phyloP scores from a whole-genome alignment of 1,140 invertebrate genomes.

The Drosophila tsacasi region DNA sequence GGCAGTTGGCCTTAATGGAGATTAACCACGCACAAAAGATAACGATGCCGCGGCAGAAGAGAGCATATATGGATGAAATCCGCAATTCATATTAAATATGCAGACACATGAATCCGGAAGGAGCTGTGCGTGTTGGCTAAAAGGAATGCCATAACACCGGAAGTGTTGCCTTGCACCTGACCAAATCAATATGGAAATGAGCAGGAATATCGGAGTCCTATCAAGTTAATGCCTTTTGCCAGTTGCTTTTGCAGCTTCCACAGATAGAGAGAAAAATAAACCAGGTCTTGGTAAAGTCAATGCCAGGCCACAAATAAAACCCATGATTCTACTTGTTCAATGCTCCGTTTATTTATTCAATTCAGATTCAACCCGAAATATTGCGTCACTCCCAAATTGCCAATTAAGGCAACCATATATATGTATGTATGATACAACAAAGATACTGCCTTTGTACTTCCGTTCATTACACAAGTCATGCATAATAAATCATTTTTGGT shows the following conservation, averaged over 20 bases:
- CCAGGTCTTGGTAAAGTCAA: neutral
- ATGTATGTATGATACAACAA: neutral
- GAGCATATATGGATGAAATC: conserved; percentile 42
- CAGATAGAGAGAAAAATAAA: neutral
- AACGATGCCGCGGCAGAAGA: conserved; percentile 20
- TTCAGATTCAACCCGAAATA: conserved; percentile 16
- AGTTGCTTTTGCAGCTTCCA: neutral
- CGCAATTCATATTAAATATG: conserved; percentile 59
- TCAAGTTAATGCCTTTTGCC: conserved; percentile 18
- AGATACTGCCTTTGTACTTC: conserved; percentile 9
- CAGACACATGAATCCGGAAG: conserved; percentile 47
- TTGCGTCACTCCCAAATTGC: conserved; percentile 46
- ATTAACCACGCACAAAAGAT: conserved; percentile 54
- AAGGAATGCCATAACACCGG: conserved; percentile 29
- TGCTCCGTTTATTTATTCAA: conserved; percentile 25
- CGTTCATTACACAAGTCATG: conserved; percentile 43
- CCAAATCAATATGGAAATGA: conserved; percentile 55
- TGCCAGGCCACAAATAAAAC: neutral
- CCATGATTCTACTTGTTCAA: neutral
- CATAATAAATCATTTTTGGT: conserved; percentile 45
- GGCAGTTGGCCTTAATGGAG: conserved; percentile 35
- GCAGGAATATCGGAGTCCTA: conserved; percentile 31
- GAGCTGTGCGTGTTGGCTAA: conserved; percentile 11
- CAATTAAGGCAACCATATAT: conserved; percentile 25
- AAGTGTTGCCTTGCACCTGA: conserved; percentile 42